These are phyloP conservation scores for Tholera decimalis DNA, from an alignment of 2,888 invertebrate species.

Conservation along the genomic window DNA sequence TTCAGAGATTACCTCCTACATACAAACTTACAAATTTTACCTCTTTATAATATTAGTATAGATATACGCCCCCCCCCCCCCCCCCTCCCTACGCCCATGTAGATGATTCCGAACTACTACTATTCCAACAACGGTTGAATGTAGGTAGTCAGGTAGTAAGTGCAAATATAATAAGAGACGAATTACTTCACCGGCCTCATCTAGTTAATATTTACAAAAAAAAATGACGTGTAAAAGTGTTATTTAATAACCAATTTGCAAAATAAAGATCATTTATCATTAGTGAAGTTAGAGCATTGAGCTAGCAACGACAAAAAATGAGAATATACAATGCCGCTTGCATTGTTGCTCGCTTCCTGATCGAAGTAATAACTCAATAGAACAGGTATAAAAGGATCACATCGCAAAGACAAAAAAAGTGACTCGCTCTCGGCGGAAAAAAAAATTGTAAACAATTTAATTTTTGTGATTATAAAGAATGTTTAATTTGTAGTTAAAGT, in stretches of 20 bases:
- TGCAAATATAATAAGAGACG: conserved; percentile 62
- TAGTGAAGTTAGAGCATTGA: no score
- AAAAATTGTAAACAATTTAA: conserved; percentile 51
- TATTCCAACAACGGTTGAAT: conserved; percentile 36
- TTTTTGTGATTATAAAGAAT: conserved; percentile 56
- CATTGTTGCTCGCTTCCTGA: conserved; percentile 48
- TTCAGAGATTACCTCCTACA: no score
- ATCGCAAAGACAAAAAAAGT: conserved; percentile 52
- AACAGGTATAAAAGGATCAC: conserved; percentile 37
- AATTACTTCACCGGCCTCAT: no score
- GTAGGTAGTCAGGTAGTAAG: conserved; percentile 53
- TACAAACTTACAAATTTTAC: no score
- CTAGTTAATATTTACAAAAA: no score
- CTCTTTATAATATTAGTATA: no score
- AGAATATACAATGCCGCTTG: conserved; percentile 52
- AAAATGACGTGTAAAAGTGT: conserved; percentile 61
- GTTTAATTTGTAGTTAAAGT: conserved; percentile 57
- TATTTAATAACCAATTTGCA: no score
- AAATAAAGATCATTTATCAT: no score
- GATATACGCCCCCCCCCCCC: no score
- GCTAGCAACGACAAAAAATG: conserved; percentile 63
- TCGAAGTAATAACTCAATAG: conserved; percentile 14
- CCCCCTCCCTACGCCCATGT: no score
- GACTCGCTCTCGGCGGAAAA: conserved; percentile 50
- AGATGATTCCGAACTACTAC: no score